Evolutionary conservation across 2,113 vertebrate species (phyloP), one percentile per base, ranked within the genome.

Genomic region (Siniperca chuatsi): DNA sequence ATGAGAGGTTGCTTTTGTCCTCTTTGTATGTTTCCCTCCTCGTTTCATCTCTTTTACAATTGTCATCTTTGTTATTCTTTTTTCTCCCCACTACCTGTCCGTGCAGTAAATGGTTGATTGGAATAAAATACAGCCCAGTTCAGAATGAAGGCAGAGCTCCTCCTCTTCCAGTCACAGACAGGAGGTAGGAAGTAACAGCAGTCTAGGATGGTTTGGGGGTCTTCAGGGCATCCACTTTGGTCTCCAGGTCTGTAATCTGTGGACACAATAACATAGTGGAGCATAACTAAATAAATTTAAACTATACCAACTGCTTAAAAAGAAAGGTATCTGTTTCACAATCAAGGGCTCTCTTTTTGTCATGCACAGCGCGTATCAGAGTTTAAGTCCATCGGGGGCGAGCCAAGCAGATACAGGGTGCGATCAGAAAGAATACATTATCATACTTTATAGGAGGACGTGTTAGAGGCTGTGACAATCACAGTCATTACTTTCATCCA

Each of bases 181-280:
- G 88, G 89, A 91, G 83, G 87, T 40, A 9, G 86, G 76, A 80
- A 54, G 80, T 78, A 86, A 84, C 88, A 91, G 91, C 90, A 82
- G 87, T 91, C 96, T 97, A 97, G 83, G 97, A 97, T 68, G 97
- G 95, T 82, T 96, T 92, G 78, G 97, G 95, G 90, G 95, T 96
- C 95, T 97, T 98, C 95, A 98, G 94, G 92, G 97, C 96, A 33
- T 97, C 97, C 94, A 98, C 96, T 94, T 97, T 97, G 92, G 96
- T 96, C 96, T 98, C 97, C 96, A 98, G 91, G 92, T 98, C 97
- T 48, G 96, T 95, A 76, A 96, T 95, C 96, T 96, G 92, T 58
- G 58, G 81, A 65, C 40, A 89, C 55, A 81, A 69, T 7, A 57
- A 83, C 15, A 72, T 0, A 57, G 18, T n/a, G 46, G 13, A 20